phyloP scores from a whole-genome alignment of 2,113 vertebrate species.

The Esox niger region DNA sequence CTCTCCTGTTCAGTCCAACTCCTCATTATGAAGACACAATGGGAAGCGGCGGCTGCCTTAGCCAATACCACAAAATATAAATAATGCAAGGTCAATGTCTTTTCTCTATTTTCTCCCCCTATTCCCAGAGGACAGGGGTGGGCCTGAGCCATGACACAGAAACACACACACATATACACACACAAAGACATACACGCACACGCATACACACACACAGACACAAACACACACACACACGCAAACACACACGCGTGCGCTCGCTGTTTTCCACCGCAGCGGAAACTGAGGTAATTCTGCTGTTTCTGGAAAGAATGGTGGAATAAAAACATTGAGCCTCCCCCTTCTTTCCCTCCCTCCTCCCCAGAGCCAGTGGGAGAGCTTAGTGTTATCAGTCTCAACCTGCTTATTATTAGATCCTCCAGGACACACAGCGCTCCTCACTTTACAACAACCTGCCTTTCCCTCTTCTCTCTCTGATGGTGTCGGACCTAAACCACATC shows the following conservation, averaged over 20 bases:
- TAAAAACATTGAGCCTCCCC: slow-evolving; percentile 39
- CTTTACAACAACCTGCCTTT: slow-evolving; percentile 55
- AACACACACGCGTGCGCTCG: slow-evolving; percentile 33
- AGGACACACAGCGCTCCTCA: slow-evolving; percentile 63
- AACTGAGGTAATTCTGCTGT: slow-evolving; percentile 36
- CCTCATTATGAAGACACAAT: slow-evolving; percentile 77
- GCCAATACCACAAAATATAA: slow-evolving; percentile 77
- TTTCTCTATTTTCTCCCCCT: slow-evolving; percentile 56
- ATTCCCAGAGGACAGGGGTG: slow-evolving; percentile 54
- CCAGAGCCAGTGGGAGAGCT: slow-evolving; percentile 72
- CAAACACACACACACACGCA: no score
- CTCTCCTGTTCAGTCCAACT: slow-evolving; percentile 66
- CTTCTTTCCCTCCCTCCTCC: no score
- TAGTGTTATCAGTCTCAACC: slow-evolving; percentile 77
- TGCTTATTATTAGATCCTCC: slow-evolving; percentile 77
- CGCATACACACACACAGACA: no score
- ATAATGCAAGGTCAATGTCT: slow-evolving; percentile 77
- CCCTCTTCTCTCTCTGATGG: slow-evolving; percentile 12
- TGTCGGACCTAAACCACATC: slow-evolving; percentile 17
- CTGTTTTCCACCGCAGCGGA: slow-evolving; percentile 15
- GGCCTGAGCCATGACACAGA: slow-evolving; percentile 47
- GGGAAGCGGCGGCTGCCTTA: slow-evolving; percentile 63
- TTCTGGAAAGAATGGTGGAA: slow-evolving; percentile 45
- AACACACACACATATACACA: no score
- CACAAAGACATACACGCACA: no score